phyloP scores from a whole-genome alignment of 2,888 invertebrate species.

The Nephrotoma flavescens region DNA sequence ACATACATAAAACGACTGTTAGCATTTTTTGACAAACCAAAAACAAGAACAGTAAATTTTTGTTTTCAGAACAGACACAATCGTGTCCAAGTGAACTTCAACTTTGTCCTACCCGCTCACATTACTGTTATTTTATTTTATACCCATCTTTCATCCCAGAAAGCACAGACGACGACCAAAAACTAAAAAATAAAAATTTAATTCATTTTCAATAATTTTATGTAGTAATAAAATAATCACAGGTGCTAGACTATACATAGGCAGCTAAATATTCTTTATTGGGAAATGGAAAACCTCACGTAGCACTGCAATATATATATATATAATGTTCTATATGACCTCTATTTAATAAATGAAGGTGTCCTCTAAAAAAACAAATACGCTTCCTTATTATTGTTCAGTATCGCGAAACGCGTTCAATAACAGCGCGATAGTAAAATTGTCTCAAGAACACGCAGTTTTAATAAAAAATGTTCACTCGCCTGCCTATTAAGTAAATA shows the following conservation, averaged over 20 bases:
- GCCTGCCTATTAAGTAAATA: neutral
- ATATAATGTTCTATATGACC: neutral
- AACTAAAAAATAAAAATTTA: neutral
- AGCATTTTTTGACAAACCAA: neutral
- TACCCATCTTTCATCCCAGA: neutral
- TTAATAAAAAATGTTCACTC: neutral
- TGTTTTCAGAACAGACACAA: neutral
- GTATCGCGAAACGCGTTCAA: neutral
- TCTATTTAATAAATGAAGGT: neutral
- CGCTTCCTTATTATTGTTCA: neutral
- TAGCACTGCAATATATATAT: neutral
- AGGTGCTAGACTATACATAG: neutral
- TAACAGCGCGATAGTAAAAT: neutral
- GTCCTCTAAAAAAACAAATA: neutral
- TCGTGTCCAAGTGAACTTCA: neutral
- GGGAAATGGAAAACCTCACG: neutral
- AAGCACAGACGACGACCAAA: neutral
- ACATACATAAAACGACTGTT: neutral
- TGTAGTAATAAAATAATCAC: neutral
- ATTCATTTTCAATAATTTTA: neutral
- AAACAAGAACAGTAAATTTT: neutral
- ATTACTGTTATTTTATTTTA: neutral
- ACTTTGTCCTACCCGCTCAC: neutral
- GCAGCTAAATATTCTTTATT: neutral
- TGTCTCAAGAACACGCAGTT: neutral